These are phyloP conservation scores for Bryconaethiops microstoma DNA, from an alignment of 2,797 vertebrate species.

Conservation along the genomic window DNA sequence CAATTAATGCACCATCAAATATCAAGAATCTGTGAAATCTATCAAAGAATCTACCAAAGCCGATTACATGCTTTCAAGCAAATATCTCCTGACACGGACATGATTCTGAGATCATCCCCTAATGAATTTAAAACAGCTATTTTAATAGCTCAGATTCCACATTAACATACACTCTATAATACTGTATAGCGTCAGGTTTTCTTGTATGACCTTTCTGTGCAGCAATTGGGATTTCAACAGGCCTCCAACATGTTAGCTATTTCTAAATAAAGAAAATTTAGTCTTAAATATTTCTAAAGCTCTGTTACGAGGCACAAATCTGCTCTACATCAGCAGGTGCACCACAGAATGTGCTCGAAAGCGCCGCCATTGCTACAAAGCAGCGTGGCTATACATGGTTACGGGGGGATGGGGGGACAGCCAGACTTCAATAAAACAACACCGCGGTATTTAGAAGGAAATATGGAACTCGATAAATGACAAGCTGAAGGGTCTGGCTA, in stretches of 20 bases:
- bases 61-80: no score
- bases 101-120: no score
- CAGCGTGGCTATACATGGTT: neutral
- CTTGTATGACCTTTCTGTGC: neutral
- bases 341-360: conserved; percentile 85
- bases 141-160: neutral
- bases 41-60: no score
- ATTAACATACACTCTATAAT: neutral
- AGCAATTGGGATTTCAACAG: neutral
- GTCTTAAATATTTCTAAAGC: neutral
- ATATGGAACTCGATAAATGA: neutral
- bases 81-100: no score
- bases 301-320: neutral
- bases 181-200: neutral
- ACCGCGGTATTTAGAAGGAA: neutral
- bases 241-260: neutral
- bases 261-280: neutral
- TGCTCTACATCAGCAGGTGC: conserved; percentile 72
- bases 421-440: neutral
- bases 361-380: conserved; percentile 69
- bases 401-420: neutral
- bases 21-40: no score
- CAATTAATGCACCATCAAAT: no score
- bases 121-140: no score
- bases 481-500: neutral